phyloP scores from a whole-genome alignment of 92 coral and sea anemone species.

The Phenganax subtilis region DNA sequence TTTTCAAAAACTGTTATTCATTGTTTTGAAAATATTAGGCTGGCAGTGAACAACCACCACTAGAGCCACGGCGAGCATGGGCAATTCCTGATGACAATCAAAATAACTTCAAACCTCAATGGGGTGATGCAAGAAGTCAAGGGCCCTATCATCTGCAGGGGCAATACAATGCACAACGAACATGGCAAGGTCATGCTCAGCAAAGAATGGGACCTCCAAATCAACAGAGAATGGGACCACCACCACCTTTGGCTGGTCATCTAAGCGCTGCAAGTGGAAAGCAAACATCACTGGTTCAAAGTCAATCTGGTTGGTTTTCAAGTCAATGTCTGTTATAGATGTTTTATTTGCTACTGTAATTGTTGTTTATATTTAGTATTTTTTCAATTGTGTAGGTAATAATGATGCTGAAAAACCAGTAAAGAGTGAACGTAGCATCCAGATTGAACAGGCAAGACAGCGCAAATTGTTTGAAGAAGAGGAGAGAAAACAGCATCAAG shows the following conservation, averaged over 20 bases:
- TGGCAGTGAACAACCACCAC: constrained; percentile 44
- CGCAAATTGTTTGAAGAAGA: constrained; percentile 82
- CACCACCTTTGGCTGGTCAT: constrained; percentile 39
- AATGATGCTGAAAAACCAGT: constrained; percentile 29
- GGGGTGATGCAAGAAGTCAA: constrained; percentile 45
- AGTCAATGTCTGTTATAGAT: background rate
- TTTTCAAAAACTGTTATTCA: background rate
- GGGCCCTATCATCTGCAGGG: constrained; percentile 41
- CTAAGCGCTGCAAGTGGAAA: constrained; percentile 32
- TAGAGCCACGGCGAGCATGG: constrained; percentile 61
- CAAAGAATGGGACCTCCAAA: constrained; percentile 18
- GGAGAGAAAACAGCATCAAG: constrained; percentile 55
- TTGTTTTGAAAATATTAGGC: constrained; percentile 6
- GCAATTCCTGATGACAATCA: constrained; percentile 55
- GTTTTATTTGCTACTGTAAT: background rate
- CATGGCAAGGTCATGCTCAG: constrained; percentile 41
- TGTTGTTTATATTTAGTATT: background rate
- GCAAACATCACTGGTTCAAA: constrained; percentile 27
- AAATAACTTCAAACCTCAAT: constrained; percentile 48
- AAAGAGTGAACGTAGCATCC: constrained; percentile 67
- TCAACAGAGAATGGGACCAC: constrained; percentile 60
- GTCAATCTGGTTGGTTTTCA: background rate
- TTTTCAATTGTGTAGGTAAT: constrained; percentile 1
- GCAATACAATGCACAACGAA: constrained; percentile 53
- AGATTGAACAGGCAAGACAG: constrained; percentile 87